Evolutionary conservation across 2,113 vertebrate species (phyloP), one percentile per base, ranked within the genome.

Genomic region (Tiliqua scincoides): DNA sequence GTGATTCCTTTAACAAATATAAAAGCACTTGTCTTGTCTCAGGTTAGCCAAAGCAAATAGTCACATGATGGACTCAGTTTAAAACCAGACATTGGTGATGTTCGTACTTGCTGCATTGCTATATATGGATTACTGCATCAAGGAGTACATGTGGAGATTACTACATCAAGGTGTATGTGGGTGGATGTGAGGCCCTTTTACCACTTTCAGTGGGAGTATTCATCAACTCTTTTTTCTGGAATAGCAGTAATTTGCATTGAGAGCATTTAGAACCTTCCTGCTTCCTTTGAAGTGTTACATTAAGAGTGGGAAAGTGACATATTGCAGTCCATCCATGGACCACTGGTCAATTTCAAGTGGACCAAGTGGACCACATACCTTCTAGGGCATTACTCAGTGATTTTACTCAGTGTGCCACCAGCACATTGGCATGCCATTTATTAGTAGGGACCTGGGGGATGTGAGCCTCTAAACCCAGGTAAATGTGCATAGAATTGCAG

Each of bases 1-100:
- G 79, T 83, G 67, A 91, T 83, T 86, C 94, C 92, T 92, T 85
- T 85, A 65, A 88, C 90, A 91, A 91, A 86, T 74, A 91, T 4
- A 48, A 48, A 86, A 93, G 91, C 87, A 91, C 87, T 86, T 91
- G 83, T 91, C 78, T 63, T 54, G 0, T 91, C 78, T 61, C 54
- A 0, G 1, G 87, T 5, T 79, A 30, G 59, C 40, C 20, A 17
- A 32, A 71, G 30, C 23, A 72, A 62, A 85, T 15, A 15, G 30
- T 27, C 48, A 86, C 86, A 9, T 76, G 32, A 25, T 89, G 84
- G 92, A 91, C 91, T 86, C 63, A 2, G 73, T 92, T 90, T 57
- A 74, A 92, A 86, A 52, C 20, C 40, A 30, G 40, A 67, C 62
- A 15, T 21, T 20, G 25, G 8, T 30, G 18, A 18, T 23, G 15